Evolutionary conservation across 92 coral and sea anemone genomes (phyloP), one percentile per base, ranked within the genome.

Genomic region (Palythoa caribaeorum): DNA sequence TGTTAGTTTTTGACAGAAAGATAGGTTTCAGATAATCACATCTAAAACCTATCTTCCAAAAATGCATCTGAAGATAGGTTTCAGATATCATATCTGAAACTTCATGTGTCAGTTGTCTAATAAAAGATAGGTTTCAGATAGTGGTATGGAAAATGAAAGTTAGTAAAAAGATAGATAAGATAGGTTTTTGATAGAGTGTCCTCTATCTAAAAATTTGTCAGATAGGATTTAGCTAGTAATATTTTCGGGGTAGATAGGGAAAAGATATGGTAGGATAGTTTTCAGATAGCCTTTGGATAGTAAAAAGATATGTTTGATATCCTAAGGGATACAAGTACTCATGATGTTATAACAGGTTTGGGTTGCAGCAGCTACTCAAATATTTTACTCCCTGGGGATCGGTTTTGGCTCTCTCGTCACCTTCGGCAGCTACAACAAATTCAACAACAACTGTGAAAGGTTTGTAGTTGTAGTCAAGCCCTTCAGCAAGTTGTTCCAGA

Each of bases 291-390:
- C 65, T 13, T 15, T 57, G 65, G 17, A 57, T 57, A 57, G 16
- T 17, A 57, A 57, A 57, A 57, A 57, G 65, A 57, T 13, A 21
- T 66, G 37, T 66, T 66, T 66, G 71, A n/a, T 66, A n/a, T 66
- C 71, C 71, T 66, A 66, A 66, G 71, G 71, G 71, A 44, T 3
- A 6, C 48, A 6, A 44, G 1, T 28, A 28, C 28, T 20, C 39
- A 21, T 20, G 28, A 68, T 17, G 20, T 68, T 37, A 6, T 8
- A 3, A 68, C 80, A 77, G 80, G 92, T 89, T 37, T 89, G 92
- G 92, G 92, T 89, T 12, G 92, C 92, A 0, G 92, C 92, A 7
- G 88, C 92, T 2, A 89, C 92, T 69, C 92, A 89, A 47, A 89
- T 89, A 44, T 89, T 89, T 28, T 89, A 89, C 65, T 89, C 92